Conservation (phyloP, 1,140 invertebrate species). For the Bombus terrestris region DNA sequence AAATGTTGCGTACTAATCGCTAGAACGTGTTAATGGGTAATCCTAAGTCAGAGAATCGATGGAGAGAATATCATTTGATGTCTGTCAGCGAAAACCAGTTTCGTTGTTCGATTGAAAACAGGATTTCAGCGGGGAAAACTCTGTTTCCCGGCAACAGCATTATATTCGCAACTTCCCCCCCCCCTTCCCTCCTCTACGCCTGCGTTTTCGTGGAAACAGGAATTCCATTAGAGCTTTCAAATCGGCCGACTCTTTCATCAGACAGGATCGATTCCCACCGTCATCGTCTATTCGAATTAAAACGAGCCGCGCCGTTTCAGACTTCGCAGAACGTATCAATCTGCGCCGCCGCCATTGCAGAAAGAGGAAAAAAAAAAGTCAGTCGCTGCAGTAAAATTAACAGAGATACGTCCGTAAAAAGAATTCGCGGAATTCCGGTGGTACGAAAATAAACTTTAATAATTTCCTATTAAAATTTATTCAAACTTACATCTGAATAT, state of each 20-base stretch:
- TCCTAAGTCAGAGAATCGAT: not conserved
- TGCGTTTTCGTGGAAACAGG: slow-evolving; percentile 38
- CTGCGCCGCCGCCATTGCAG: not conserved
- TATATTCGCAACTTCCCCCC: slow-evolving; percentile 27
- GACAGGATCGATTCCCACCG: slow-evolving; percentile 42
- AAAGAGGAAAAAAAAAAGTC: too few species aligned
- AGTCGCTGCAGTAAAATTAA: slow-evolving; percentile 9
- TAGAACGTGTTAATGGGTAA: not conserved
- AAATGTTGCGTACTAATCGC: not conserved
- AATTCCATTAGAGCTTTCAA: slow-evolving; percentile 54
- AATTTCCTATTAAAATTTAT: too few species aligned
- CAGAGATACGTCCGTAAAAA: not conserved
- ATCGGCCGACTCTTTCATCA: slow-evolving; percentile 41
- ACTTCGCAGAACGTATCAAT: slow-evolving; percentile 43
- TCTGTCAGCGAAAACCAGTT: not conserved
- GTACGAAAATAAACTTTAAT: not conserved
- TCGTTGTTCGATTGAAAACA: not conserved
- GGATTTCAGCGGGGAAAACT: not conserved
- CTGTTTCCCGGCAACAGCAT: slow-evolving; percentile 10
- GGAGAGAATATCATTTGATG: not conserved
- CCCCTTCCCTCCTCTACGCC: not conserved
- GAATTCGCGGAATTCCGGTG: too few species aligned
- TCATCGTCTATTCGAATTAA: slow-evolving; percentile 50
- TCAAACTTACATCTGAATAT: too few species aligned
- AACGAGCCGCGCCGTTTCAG: slow-evolving; percentile 12